Percentiles rank a stretch among this genome's conserved stretches.
These are phyloP conservation scores for Minunthozetes semirufus DNA, from an alignment of 2,888 invertebrate genomes.

Conservation along the genomic window DNA sequence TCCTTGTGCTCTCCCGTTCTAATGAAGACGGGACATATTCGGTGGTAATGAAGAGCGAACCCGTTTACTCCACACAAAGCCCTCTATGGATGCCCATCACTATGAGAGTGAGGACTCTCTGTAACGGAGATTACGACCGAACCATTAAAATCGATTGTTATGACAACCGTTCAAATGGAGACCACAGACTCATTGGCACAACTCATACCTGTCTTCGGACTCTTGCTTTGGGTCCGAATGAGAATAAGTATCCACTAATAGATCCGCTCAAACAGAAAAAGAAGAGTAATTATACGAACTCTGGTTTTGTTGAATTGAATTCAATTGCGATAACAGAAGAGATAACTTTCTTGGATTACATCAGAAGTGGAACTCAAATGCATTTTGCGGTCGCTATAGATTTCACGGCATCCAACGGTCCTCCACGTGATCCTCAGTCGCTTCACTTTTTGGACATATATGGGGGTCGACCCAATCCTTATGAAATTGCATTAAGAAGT, in stretches of 20 bases:
- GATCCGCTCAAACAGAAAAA: constrained; percentile 15
- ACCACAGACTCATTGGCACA: constrained; percentile 35
- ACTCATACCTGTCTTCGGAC: constrained; percentile 33
- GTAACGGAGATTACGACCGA: constrained; percentile 55
- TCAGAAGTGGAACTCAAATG: constrained; percentile 54
- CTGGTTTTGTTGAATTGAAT: constrained; percentile 45
- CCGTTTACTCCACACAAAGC: constrained; percentile 52
- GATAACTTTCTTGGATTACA: constrained; percentile 55
- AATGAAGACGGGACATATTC: constrained; percentile 52
- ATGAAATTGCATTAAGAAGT: constrained; percentile 50
- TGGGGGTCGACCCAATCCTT: constrained; percentile 47
- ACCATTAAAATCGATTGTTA: constrained; percentile 52
- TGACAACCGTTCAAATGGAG: constrained; percentile 37
- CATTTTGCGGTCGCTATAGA: constrained; percentile 52
- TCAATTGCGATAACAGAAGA: constrained; percentile 45
- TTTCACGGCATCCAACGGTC: constrained; percentile 52
- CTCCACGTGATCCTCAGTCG: constrained; percentile 48
- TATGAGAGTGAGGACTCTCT: constrained; percentile 51
- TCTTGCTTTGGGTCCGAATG: constrained; percentile 17
- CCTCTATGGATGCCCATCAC: constrained; percentile 55
- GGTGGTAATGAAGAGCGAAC: constrained; percentile 55
- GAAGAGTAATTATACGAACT: constrained; percentile 18
- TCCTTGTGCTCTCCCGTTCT: constrained; percentile 42
- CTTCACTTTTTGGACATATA: constrained; percentile 49
- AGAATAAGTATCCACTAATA: constrained; percentile 10